These are phyloP conservation scores for Acholoe squamosa DNA, from an alignment of 2,888 invertebrate genomes.

Conservation along the genomic window DNA sequence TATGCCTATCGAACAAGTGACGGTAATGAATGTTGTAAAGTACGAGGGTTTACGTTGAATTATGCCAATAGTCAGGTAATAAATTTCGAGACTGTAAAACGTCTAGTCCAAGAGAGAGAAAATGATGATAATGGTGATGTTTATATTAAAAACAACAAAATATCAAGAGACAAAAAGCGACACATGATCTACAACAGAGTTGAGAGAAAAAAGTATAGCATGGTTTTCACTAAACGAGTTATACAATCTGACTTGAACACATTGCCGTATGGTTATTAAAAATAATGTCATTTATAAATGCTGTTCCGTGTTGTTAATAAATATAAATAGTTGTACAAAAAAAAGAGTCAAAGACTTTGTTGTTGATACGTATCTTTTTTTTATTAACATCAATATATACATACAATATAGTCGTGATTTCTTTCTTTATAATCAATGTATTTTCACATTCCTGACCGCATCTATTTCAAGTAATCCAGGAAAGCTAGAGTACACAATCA, in stretches of 20 bases:
- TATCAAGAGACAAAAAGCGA: not conserved
- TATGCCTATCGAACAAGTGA: not conserved
- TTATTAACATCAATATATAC: not conserved
- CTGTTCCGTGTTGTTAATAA: not conserved
- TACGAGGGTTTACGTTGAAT: not conserved
- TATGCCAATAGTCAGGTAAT: not conserved
- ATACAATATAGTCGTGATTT: too few relatives aligned
- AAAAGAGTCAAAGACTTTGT: not conserved
- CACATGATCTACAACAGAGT: not conserved
- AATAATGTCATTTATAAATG: not conserved
- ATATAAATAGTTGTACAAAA: not conserved
- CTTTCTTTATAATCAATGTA: not conserved
- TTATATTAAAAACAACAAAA: not conserved
- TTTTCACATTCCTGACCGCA: not conserved
- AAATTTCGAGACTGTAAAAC: not conserved
- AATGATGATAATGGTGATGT: not conserved
- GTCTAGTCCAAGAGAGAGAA: not conserved
- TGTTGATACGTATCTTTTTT: not conserved
- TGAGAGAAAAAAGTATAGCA: not conserved
- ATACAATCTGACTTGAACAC: conserved; percentile 37
- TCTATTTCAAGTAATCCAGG: conserved; percentile 40
- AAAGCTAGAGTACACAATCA: conserved; percentile 39
- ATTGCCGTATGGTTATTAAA: conserved; percentile 11
- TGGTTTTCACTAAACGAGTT: conserved; percentile 31
- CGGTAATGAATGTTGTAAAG: not conserved